phyloP scores from a whole-genome alignment of 2,888 invertebrate genomes.

The Lycophotia porphyrea region DNA sequence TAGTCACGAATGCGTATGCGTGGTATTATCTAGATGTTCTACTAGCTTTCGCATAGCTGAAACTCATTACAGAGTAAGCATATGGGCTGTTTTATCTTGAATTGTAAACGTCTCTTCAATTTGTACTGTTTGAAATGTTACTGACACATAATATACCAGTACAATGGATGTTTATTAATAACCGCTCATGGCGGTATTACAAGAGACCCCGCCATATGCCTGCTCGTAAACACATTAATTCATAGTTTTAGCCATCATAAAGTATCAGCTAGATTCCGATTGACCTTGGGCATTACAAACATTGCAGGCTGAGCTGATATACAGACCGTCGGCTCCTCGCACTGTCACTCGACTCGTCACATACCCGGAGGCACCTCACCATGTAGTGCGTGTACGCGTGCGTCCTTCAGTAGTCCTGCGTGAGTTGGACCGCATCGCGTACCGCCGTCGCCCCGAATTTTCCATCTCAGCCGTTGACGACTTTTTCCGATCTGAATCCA shows the following conservation, averaged over 20 bases:
- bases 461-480: constrained; percentile 93
- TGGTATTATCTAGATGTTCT: constrained; percentile 30
- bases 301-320: constrained; percentile 87
- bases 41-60: constrained; percentile 45
- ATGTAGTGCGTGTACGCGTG: constrained; percentile 90
- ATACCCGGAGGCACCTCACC: constrained; percentile 90
- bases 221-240: constrained; percentile 40
- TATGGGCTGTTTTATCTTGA: constrained; percentile 15
- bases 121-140: background rate
- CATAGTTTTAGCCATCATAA: constrained; percentile 38
- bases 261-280: constrained; percentile 16
- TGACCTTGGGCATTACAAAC: constrained; percentile 43
- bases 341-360: constrained; percentile 91
- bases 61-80: constrained; percentile 38
- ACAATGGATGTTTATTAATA: constrained; percentile 23
- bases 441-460: constrained; percentile 91
- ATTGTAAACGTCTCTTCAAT: background rate
- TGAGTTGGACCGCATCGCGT: constrained; percentile 92
- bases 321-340: constrained; percentile 86
- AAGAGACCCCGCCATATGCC: constrained; percentile 36
- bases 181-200: constrained; percentile 13
- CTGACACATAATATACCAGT: background rate
- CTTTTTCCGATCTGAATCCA: constrained; percentile 94
- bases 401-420: constrained; percentile 92
- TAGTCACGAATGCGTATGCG: constrained; percentile 32